Percentiles rank a stretch among this genome's conserved stretches.
Evolutionary conservation across 2,888 invertebrate genomes (phyloP).

Genomic region (Aquatica leii): DNA sequence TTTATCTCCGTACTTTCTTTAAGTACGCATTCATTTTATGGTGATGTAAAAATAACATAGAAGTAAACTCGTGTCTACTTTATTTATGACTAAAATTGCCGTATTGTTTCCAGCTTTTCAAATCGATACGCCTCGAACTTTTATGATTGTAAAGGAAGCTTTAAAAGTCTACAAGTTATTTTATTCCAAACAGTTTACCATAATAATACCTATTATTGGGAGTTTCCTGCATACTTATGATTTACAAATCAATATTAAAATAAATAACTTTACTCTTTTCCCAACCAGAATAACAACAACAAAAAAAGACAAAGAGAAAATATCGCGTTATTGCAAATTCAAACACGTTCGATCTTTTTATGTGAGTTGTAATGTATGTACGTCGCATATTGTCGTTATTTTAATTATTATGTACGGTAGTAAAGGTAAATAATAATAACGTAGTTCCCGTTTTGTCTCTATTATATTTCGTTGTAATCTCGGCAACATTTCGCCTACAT

Average conservation of each 20-base stretch:
- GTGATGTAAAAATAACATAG: no score
- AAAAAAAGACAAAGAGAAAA: background rate
- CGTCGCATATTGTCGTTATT: no score
- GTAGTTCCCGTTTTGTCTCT: no score
- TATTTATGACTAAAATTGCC: background rate
- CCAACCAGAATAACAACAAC: no score
- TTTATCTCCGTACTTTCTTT: no score
- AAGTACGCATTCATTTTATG: no score
- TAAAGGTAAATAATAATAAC: no score
- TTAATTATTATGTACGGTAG: no score
- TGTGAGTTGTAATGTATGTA: no score
- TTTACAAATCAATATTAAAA: background rate
- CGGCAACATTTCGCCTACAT: no score
- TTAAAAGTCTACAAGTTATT: constrained; percentile 8
- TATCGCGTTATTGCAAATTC: background rate
- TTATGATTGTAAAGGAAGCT: constrained; percentile 2
- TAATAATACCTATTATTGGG: constrained; percentile 8
- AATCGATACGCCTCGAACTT: constrained; percentile 1
- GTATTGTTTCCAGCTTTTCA: background rate
- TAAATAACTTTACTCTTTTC: background rate
- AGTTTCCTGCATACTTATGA: background rate
- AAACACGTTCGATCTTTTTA: no score
- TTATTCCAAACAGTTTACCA: constrained; percentile 5
- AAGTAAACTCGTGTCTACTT: constrained; percentile 3
- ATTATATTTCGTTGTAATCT: no score